Percentiles rank a stretch among this genome's conserved stretches.
phyloP scores from a whole-genome alignment of 2,888 invertebrate genomes.

The Apodemia duryi region DNA sequence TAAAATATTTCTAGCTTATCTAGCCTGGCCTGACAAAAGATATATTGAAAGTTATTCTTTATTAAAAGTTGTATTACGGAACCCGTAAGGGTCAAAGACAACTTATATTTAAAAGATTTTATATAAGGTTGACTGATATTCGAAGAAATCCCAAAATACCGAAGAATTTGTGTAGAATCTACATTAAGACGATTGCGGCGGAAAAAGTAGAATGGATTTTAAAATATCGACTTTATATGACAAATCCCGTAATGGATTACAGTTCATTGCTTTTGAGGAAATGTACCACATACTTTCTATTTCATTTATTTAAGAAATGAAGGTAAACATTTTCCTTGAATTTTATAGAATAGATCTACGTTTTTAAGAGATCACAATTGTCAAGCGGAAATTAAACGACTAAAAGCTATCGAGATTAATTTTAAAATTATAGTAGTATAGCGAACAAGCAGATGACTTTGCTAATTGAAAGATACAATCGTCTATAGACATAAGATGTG shows the following conservation, averaged over 20 bases:
- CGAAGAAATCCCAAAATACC: background rate
- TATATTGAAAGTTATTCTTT: background rate
- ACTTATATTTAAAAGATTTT: background rate
- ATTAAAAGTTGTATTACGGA: background rate
- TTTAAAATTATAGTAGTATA: too few relatives aligned
- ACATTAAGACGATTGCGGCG: background rate
- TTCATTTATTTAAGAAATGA: background rate
- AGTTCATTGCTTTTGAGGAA: background rate
- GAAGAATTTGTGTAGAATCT: background rate
- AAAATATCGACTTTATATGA: constrained; percentile 10
- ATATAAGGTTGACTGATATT: background rate
- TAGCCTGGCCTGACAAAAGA: too few relatives aligned
- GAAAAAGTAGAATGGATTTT: constrained; percentile 5
- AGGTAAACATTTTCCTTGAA: background rate
- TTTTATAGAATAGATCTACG: too few relatives aligned
- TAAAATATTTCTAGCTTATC: too few relatives aligned
- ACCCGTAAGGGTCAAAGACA: background rate
- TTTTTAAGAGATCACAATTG: too few relatives aligned
- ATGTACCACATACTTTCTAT: background rate
- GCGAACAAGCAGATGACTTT: too few relatives aligned
- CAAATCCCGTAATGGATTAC: constrained; percentile 1
- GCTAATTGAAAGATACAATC: too few relatives aligned
- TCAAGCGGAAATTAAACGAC: too few relatives aligned
- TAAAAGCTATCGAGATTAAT: too few relatives aligned
- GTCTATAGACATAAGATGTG: too few relatives aligned